Evolutionary conservation across 2,797 vertebrate genomes (phyloP), one percentile per base, ranked within the genome.

Genomic region (Micrastur ruficollis): DNA sequence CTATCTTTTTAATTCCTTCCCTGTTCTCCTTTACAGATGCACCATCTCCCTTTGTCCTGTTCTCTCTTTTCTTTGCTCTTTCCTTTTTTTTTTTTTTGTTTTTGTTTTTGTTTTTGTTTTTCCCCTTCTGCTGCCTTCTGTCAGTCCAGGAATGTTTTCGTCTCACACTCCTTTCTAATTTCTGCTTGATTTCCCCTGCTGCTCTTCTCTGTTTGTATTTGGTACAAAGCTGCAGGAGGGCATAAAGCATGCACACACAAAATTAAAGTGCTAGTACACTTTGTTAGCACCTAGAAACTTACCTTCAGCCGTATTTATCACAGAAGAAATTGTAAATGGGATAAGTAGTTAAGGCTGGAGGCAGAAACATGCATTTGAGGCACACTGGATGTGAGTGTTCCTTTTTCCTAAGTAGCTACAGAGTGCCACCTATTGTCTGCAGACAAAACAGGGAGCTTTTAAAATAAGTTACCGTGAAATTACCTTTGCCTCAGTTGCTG

Each of bases 111-210:
- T 4, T 2, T 9, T 18, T 36, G 36, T 36, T 27, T 12, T 2
- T 3, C 29, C 6, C 55, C 66, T 59, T 85, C 71, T 85, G 55
- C 78, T 86, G 49, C 44, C 61, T 95, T 95, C 94, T 83, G 66
- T 96, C 89, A 92, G 81, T 85, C 59, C 74, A 75, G 62, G 72
- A 90, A 42, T 49, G 32, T 95, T 96, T 95, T 78, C 70, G 78
- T 88, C 81, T 95, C 65, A 68, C 47, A 68, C 46, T 86, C 65
- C 22, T 56, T 97, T 87, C 91, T 94, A 76, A 94, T 96, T 97
- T 94, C 74, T 95, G 52, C 82, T 89, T 96, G 83, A 90, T 95
- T 93, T 97, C 94, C 81, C 95, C 81, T 52, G 91, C 95, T 97
- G 86, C 55, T 94, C 47, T 73, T 78, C 90, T 62, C 67, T 92